These are phyloP conservation scores for Alectoris magna DNA, from an alignment of 2,797 vertebrate species.

Conservation along the genomic window DNA sequence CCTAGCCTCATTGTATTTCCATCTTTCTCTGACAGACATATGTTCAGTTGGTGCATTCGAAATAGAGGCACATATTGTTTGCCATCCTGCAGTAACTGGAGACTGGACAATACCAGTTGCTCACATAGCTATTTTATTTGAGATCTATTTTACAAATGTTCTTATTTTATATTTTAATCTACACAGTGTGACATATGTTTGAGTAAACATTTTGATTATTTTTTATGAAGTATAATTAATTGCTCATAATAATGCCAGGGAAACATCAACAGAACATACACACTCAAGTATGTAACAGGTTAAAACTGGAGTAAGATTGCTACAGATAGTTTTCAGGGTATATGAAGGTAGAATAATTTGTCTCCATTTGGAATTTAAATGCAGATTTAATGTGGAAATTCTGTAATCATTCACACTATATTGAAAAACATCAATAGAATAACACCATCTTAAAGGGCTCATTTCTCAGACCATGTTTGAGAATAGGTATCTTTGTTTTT, in stretches of 20 bases:
- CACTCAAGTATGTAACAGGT: neutral
- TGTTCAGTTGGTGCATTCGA: slow-evolving; percentile 62
- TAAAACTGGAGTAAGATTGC: neutral
- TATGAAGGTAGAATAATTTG: neutral
- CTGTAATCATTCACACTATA: neutral
- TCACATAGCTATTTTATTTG: slow-evolving; percentile 44
- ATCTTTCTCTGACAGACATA: slow-evolving; percentile 74
- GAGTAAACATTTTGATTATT: slow-evolving; percentile 31
- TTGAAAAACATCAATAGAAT: neutral
- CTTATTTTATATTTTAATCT: neutral
- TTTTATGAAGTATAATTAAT: neutral
- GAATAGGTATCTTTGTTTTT: neutral
- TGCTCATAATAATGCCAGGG: neutral
- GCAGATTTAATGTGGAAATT: neutral
- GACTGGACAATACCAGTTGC: slow-evolving; percentile 66
- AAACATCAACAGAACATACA: neutral
- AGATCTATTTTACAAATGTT: slow-evolving; percentile 22
- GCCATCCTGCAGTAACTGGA: slow-evolving; percentile 55
- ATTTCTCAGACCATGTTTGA: neutral
- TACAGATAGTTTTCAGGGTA: neutral
- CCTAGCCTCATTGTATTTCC: slow-evolving; percentile 59
- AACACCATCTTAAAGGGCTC: neutral
- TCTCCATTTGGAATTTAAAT: neutral
- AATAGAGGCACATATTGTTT: slow-evolving; percentile 75
- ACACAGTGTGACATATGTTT: slow-evolving; percentile 33